These are phyloP conservation scores for Patagioenas fasciata DNA, from an alignment of 2,113 vertebrate species.

Conservation along the genomic window DNA sequence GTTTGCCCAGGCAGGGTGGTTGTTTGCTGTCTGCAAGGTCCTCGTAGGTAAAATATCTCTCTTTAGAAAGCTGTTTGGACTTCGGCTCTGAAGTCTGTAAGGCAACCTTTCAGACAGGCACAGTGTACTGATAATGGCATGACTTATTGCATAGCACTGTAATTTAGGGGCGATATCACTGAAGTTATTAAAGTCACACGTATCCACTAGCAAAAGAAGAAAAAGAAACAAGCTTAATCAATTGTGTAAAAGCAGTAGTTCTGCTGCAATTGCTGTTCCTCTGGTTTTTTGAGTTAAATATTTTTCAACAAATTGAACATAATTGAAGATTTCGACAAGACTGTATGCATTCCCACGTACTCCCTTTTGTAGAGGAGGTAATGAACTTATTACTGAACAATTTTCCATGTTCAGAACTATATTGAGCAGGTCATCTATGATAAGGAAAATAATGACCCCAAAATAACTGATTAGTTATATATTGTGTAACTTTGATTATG, in stretches of 20 bases:
- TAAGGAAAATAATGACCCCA: not conserved
- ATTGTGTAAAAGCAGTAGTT: not conserved
- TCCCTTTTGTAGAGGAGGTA: not conserved
- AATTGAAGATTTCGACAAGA: not conserved
- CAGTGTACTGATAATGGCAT: not conserved
- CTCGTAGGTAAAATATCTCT: not conserved
- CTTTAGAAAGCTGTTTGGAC: not conserved
- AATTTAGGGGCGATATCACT: not conserved
- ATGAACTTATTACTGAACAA: not conserved
- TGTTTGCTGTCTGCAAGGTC: not conserved
- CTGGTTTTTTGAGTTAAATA: not conserved
- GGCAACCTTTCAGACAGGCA: not conserved
- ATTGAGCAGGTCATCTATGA: not conserved
- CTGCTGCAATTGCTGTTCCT: not conserved
- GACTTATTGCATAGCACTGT: not conserved
- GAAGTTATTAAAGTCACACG: not conserved
- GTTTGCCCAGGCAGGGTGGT: not conserved
- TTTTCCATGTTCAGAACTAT: not conserved
- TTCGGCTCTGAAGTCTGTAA: not conserved
- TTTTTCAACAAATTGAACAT: not conserved
- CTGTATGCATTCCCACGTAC: not conserved
- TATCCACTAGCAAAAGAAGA: not conserved
- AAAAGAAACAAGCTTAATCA: not conserved
- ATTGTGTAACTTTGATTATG: not conserved
- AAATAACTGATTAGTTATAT: not conserved